Percentiles rank a stretch among this genome's conserved stretches.
These are phyloP conservation scores for Oreamnos americanus DNA, from an alignment of 2,113 vertebrate genomes.

Conservation along the genomic window DNA sequence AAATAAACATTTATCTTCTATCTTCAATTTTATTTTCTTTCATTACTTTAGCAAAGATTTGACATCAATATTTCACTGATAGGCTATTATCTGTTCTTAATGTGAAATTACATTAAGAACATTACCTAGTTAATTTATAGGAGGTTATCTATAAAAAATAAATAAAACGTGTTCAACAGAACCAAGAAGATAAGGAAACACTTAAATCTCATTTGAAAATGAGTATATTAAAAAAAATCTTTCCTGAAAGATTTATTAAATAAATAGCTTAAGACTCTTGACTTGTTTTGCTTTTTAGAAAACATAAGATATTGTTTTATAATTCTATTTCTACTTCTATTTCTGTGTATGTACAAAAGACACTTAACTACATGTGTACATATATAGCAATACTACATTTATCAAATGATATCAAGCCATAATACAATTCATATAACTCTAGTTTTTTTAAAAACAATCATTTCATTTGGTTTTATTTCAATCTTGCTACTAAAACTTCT, in stretches of 20 bases:
- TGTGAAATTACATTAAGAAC: conserved; percentile 78
- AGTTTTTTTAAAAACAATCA: background rate
- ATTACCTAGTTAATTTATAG: conserved; percentile 79
- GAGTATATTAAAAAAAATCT: background rate
- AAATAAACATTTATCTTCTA: conserved; percentile 78
- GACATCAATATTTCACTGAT: conserved; percentile 69
- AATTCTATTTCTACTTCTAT: background rate
- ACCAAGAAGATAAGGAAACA: conserved; percentile 38
- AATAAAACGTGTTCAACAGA: conserved; percentile 65
- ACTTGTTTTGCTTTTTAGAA: background rate
- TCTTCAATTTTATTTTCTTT: conserved; percentile 66
- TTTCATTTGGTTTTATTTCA: conserved; percentile 10
- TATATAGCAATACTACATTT: background rate
- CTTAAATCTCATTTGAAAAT: conserved; percentile 8
- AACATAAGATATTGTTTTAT: background rate
- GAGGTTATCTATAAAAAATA: conserved; percentile 72
- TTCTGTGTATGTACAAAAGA: background rate
- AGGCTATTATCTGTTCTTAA: conserved; percentile 78
- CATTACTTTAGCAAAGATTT: conserved; percentile 70
- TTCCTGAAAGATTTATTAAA: background rate
- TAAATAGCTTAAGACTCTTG: background rate
- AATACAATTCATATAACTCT: background rate
- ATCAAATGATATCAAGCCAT: background rate
- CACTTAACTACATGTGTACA: background rate
- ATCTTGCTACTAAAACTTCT: background rate